Evolutionary conservation across 2,888 invertebrate genomes (phyloP), one percentile per base, ranked within the genome.

Genomic region (Meliscaeva auricollis): DNA sequence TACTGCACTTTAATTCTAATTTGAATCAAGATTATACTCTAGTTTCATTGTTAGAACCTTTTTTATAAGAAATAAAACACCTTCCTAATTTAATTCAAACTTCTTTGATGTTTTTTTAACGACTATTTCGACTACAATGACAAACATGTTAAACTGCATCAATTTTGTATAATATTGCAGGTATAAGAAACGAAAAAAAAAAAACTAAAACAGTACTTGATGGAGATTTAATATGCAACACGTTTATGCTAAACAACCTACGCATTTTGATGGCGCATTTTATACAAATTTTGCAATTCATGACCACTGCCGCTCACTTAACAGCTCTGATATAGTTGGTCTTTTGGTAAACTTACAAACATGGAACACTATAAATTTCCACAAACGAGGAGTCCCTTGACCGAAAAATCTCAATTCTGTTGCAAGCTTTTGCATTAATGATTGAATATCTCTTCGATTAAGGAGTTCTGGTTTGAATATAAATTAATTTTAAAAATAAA

Each of bases 361-460:
- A 72, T 64, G 44, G 41, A 70, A 52, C 30, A 41, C 58, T 62
- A 76, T 70, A 81, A 76, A 76, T 81, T 81, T 69, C 62, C 70
- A 64, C 69, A 75, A 32, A 32, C 46, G 54, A 44, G 56, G 50
- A 60, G 73, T 54, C 82, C 82, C 82, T 82, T 82, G 82, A 82
- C 82, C 82, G 78, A 82, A 82, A 81, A 54, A 77, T 70, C 60
- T 66, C 70, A 76, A 69, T 70, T 58, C 58, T 15, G 50, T 52
- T 60, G 44, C 76, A 77, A 76, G 20, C 22, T 64, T n/a, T n/a
- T 70, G 76, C 50, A 81, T 38, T 22, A 48, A 15, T 41, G 72
- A 56, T 32, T 72, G 32, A 62, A 54, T 70, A 54, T 62, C 22
- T 62, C 64, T 64, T 26, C 54, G n/a, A 58, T 52, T 32, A 56